Evolutionary conservation across 2,113 vertebrate genomes (phyloP).

Genomic region (Chelonoidis abingdonii): DNA sequence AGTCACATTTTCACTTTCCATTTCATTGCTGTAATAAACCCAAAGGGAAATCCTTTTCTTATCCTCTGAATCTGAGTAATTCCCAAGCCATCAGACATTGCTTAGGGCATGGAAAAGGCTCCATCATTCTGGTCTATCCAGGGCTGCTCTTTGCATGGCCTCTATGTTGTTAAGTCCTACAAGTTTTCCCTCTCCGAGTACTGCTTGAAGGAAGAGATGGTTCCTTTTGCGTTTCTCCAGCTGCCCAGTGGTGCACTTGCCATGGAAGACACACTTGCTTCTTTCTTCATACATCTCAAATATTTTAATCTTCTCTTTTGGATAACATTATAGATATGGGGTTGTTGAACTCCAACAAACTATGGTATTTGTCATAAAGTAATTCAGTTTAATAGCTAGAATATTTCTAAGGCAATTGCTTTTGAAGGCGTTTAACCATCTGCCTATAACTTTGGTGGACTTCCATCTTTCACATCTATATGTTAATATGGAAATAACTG

Average conservation of each 20-base stretch:
- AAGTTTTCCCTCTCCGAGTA: background rate
- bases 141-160: background rate
- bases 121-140: background rate
- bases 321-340: background rate
- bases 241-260: no score
- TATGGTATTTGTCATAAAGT: background rate
- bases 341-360: background rate
- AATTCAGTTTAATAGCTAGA: background rate
- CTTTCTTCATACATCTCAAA: no score
- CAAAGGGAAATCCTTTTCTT: background rate
- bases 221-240: no score
- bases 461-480: background rate
- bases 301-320: background rate
- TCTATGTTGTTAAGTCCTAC: background rate
- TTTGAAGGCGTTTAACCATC: background rate
- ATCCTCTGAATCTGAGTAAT: background rate
- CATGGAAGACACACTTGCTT: no score
- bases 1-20: background rate
- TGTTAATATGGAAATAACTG: background rate
- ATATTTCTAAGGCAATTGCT: background rate
- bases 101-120: background rate
- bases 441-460: background rate
- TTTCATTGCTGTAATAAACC: background rate
- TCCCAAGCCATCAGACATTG: background rate
- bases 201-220: no score